These are phyloP conservation scores for Danio jaintianensis DNA, from an alignment of 2,797 vertebrate genomes.

Conservation along the genomic window DNA sequence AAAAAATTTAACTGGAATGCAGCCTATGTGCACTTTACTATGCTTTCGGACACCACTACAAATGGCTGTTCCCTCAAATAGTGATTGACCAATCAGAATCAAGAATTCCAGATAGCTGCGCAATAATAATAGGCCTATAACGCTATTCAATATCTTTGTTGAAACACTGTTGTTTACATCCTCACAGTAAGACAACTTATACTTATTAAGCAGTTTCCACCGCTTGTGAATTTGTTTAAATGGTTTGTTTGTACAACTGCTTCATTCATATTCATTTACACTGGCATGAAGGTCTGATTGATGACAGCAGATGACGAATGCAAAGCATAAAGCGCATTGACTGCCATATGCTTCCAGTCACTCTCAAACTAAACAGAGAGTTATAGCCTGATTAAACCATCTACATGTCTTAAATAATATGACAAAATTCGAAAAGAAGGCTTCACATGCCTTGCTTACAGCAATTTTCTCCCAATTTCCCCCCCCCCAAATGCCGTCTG, in stretches of 20 bases:
- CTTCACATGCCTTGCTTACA: constrained; percentile 11
- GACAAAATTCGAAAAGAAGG: not conserved
- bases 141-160: too few species aligned
- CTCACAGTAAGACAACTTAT: not conserved
- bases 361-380: not conserved
- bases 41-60: too few species aligned
- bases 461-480: constrained; percentile 16
- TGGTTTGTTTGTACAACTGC: not conserved
- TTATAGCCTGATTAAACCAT: constrained; percentile 12
- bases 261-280: not conserved
- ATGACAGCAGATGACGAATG: constrained; percentile 13
- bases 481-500: not conserved
- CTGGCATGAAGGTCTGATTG: not conserved
- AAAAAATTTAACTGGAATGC: too few species aligned
- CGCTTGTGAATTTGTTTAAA: constrained; percentile 1
- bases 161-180: too few species aligned
- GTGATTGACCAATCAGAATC: too few species aligned
- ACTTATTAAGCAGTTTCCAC: constrained; percentile 6
- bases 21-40: too few species aligned
- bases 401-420: constrained; percentile 11
- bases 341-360: constrained; percentile 12
- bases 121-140: too few species aligned
- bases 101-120: too few species aligned
- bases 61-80: too few species aligned
- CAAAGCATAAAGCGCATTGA: constrained; percentile 17